These are phyloP conservation scores for Myiozetetes cayanensis DNA, from an alignment of 2,113 vertebrate species.

Conservation along the genomic window DNA sequence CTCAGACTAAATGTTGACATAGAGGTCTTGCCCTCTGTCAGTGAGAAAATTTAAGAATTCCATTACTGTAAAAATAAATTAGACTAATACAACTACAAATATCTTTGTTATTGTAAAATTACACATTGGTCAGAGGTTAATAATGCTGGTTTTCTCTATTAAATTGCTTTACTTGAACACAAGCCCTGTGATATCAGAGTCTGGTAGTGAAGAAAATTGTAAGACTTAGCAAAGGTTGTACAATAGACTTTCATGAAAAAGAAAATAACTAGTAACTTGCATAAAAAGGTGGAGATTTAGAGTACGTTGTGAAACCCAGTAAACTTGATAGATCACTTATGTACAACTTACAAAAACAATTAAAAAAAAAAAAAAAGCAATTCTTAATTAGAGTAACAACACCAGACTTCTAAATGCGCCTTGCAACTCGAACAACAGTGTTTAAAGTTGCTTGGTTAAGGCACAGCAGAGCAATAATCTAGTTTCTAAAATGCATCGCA, in stretches of 20 bases:
- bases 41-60: constrained; percentile 19
- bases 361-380: neutral
- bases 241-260: neutral
- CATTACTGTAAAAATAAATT: constrained; percentile 20
- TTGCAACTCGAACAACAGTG: neutral
- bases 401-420: neutral
- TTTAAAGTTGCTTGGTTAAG: neutral
- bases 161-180: neutral
- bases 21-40: neutral
- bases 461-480: neutral
- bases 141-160: neutral
- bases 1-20: neutral
- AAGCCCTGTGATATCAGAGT: neutral
- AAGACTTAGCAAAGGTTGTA: neutral
- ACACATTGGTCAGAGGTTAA: constrained; percentile 8
- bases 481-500: neutral
- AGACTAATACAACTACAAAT: neutral
- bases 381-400: neutral
- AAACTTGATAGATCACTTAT: neutral
- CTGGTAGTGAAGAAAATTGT: neutral
- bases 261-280: neutral
- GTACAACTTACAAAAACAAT: neutral
- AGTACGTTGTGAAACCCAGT: neutral
- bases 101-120: neutral
- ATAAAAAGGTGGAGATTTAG: neutral